Percentiles rank a stretch among this genome's conserved stretches.
Evolutionary conservation across 2,113 vertebrate species (phyloP).

Genomic region (Melanerpes formicivorus): DNA sequence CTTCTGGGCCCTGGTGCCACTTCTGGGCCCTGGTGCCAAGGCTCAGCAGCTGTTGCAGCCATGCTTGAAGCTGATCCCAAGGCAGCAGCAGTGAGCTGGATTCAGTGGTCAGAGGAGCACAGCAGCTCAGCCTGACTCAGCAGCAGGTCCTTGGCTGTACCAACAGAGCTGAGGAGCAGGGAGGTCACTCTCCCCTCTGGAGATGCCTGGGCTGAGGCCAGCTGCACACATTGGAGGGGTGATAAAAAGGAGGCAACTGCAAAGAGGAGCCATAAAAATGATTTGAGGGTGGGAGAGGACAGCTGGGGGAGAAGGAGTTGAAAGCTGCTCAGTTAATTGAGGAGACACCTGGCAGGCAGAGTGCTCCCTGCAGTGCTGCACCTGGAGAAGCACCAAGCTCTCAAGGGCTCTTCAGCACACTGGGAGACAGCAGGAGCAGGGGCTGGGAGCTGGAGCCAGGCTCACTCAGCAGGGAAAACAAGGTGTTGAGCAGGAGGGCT

Average conservation of each 20-base stretch:
- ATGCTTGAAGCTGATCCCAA: background rate
- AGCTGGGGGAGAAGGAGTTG: conserved; percentile 14
- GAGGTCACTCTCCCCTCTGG: background rate
- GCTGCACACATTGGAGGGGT: background rate
- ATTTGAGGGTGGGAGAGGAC: background rate
- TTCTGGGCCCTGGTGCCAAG: background rate
- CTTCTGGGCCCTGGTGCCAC: too few relatives aligned
- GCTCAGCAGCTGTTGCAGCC: background rate
- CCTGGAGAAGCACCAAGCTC: background rate
- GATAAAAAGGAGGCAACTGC: background rate
- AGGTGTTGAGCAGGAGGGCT: background rate
- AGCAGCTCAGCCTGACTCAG: background rate
- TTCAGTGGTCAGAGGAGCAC: background rate
- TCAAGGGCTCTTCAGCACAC: background rate
- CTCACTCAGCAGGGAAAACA: background rate
- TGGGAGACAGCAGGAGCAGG: background rate
- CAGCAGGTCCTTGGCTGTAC: background rate
- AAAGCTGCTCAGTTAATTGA: conserved; percentile 35
- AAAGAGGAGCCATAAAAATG: conserved; percentile 32
- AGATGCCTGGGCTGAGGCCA: background rate
- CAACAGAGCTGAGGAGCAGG: background rate
- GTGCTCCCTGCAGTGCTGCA: background rate
- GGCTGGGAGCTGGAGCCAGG: background rate
- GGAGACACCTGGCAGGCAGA: conserved; percentile 13
- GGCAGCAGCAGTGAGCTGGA: background rate